Conservation (phyloP, 2,888 invertebrate genomes). For the Lucinisca nassula region DNA sequence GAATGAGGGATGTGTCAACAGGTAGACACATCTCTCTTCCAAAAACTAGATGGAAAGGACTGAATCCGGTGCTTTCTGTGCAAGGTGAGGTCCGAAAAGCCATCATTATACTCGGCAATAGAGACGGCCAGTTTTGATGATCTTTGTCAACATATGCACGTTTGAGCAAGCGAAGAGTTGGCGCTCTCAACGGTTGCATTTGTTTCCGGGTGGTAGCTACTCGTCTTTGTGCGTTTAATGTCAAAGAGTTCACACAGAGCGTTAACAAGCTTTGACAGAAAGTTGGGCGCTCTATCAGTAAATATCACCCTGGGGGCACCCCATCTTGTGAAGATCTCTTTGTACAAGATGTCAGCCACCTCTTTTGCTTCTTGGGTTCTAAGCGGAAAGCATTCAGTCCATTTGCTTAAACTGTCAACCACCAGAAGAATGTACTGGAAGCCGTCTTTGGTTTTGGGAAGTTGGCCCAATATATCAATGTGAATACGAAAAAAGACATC, state of each 20-base stretch:
- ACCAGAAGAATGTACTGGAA: slow-evolving; percentile 21
- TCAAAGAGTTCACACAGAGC: slow-evolving; percentile 42
- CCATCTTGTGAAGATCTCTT: slow-evolving; percentile 26
- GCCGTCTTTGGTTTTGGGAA: slow-evolving; percentile 15
- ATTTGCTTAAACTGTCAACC: slow-evolving; percentile 3
- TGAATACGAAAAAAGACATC: no score
- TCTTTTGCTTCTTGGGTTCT: slow-evolving; percentile 28
- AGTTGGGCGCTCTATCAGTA: slow-evolving; percentile 34
- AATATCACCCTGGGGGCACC: slow-evolving; percentile 9
- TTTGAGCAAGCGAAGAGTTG: slow-evolving; percentile 53
- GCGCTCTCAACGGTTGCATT: slow-evolving; percentile 47
- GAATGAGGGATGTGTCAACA: slow-evolving; percentile 26
- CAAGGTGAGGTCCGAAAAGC: slow-evolving; percentile 51
- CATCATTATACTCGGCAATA: slow-evolving; percentile 68
- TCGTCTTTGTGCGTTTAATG: not conserved
- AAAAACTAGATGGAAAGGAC: slow-evolving; percentile 59
- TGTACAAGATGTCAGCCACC: no score
- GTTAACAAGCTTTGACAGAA: slow-evolving; percentile 31
- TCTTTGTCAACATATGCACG: slow-evolving; percentile 49
- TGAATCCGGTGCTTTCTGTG: slow-evolving; percentile 51
- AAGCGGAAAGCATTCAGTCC: slow-evolving; percentile 26
- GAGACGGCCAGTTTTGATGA: slow-evolving; percentile 50
- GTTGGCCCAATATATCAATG: slow-evolving; percentile 31
- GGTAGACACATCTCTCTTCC: slow-evolving; percentile 37
- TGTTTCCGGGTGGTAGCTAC: slow-evolving; percentile 41